These are phyloP conservation scores for Perithous albicinctus DNA, from an alignment of 2,888 invertebrate species.

Conservation along the genomic window DNA sequence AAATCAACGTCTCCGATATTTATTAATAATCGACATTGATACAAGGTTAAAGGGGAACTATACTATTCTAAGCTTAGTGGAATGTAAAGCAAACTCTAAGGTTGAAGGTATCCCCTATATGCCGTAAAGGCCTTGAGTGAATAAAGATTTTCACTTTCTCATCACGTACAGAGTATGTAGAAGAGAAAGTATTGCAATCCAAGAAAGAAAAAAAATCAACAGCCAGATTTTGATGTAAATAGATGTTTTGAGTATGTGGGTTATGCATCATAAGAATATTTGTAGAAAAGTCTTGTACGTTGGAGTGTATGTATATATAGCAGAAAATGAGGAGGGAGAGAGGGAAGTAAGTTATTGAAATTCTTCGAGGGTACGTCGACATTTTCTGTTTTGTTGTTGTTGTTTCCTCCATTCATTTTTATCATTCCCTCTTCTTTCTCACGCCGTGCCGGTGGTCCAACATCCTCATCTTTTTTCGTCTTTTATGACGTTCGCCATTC, in stretches of 20 bases:
- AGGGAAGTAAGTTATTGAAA: constrained; percentile 54
- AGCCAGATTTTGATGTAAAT: too few relatives aligned
- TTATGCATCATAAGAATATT: too few relatives aligned
- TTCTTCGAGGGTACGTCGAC: constrained; percentile 38
- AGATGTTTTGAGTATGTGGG: too few relatives aligned
- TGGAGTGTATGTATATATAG: neutral
- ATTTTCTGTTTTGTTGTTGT: too few relatives aligned
- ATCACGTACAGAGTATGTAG: too few relatives aligned
- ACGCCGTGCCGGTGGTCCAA: neutral
- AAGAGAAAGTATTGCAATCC: too few relatives aligned
- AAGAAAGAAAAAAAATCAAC: too few relatives aligned
- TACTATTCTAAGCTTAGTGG: too few relatives aligned
- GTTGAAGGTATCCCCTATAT: too few relatives aligned
- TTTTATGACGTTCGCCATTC: constrained; percentile 50
- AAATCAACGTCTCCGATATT: constrained; percentile 13
- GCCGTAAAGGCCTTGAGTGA: too few relatives aligned
- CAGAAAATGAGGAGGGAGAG: constrained; percentile 33
- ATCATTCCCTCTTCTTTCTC: constrained; percentile 37
- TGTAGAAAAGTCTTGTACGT: neutral
- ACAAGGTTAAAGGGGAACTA: neutral
- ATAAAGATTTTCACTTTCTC: too few relatives aligned
- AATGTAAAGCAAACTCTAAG: too few relatives aligned
- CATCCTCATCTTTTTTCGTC: constrained; percentile 42
- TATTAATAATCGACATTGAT: constrained; percentile 11
- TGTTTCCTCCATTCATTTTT: constrained; percentile 10